phyloP scores from a whole-genome alignment of 53 echinoderm and acorn worm species.

The Henricia sp. region DNA sequence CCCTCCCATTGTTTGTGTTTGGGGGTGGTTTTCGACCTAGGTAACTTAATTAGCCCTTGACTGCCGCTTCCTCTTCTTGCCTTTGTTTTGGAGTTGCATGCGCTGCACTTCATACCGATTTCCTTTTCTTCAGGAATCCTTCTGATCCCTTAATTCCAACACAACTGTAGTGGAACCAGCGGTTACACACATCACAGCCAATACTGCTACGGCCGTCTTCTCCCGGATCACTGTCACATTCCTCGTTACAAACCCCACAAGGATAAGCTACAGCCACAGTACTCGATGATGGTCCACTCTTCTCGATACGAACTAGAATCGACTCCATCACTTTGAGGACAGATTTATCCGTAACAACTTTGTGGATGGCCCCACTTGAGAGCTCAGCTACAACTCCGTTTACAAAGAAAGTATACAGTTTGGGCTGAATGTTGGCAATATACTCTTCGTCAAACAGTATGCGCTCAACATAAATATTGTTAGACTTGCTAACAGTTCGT shows the following conservation, averaged over 20 bases:
- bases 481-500: too few relatives aligned
- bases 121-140: constrained; percentile 6
- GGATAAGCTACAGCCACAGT: constrained; percentile 26
- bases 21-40: constrained; percentile 56
- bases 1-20: constrained; percentile 4
- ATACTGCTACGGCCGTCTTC: not conserved
- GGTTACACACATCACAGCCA: constrained; percentile 5
- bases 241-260: constrained; percentile 36
- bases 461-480: constrained; percentile 68
- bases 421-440: constrained; percentile 60
- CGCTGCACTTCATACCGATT: constrained; percentile 46
- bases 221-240: constrained; percentile 24
- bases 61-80: constrained; percentile 16
- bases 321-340: constrained; percentile 38
- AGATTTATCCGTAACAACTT: constrained; percentile 34
- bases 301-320: constrained; percentile 15
- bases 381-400: constrained; percentile 47
- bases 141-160: not conserved
- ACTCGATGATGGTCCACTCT: not conserved
- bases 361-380: constrained; percentile 39
- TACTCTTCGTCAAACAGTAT: constrained; percentile 25
- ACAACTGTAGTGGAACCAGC: constrained; percentile 12
- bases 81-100: constrained; percentile 45
- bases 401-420: constrained; percentile 47
- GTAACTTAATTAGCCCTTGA: constrained; percentile 35